These are phyloP conservation scores for Mesopsocus fuscifrons DNA, from an alignment of 2,888 invertebrate genomes.

Conservation along the genomic window DNA sequence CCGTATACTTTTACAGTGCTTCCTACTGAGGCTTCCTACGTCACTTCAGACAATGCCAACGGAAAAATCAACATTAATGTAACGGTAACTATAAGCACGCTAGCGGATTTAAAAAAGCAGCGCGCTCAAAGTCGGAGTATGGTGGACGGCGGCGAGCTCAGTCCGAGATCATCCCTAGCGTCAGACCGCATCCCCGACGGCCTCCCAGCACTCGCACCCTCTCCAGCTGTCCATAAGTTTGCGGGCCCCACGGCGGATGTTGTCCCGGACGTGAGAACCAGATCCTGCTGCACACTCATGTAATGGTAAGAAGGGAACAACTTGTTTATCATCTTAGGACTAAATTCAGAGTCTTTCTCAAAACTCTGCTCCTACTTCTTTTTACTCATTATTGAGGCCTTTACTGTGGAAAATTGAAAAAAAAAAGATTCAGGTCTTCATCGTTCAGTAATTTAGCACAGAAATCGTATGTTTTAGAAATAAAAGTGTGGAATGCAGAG, in stretches of 20 bases:
- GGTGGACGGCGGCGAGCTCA: constrained; percentile 21
- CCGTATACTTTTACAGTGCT: constrained; percentile 20
- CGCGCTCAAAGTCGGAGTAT: constrained; percentile 57
- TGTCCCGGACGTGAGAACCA: constrained; percentile 3
- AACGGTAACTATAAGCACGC: constrained; percentile 60
- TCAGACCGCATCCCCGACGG: constrained; percentile 9
- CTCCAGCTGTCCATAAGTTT: not conserved
- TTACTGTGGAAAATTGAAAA: too few species aligned
- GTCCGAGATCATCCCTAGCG: constrained; percentile 12
- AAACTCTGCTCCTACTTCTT: not conserved
- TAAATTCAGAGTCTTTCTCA: not conserved
- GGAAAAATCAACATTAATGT: constrained; percentile 74
- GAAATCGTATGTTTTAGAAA: too few species aligned
- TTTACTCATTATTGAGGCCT: not conserved
- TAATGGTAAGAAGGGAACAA: too few species aligned
- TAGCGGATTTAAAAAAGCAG: constrained; percentile 86
- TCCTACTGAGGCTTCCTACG: constrained; percentile 22
- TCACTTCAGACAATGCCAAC: constrained; percentile 56
- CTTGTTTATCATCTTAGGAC: not conserved
- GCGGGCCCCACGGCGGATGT: constrained; percentile 5
- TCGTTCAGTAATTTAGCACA: too few species aligned
- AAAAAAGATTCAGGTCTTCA: too few species aligned
- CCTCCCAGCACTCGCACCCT: constrained; percentile 10
- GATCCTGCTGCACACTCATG: constrained; percentile 2
- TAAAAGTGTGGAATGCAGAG: too few species aligned